Percentiles rank a stretch among this genome's conserved stretches.
These are phyloP conservation scores for Megalopta genalis DNA, from an alignment of 1,140 invertebrate genomes.

Conservation along the genomic window DNA sequence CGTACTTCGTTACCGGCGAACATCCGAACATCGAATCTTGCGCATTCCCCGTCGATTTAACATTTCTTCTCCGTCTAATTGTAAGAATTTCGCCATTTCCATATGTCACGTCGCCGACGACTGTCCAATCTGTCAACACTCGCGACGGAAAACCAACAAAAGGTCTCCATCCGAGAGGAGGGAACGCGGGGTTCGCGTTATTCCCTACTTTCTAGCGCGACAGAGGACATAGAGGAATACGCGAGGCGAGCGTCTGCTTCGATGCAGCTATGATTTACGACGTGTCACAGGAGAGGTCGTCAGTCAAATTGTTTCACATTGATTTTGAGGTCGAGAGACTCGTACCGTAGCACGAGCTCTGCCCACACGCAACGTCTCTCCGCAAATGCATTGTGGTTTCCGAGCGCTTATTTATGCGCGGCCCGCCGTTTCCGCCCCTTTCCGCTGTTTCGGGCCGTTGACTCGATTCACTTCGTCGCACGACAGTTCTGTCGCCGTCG, in stretches of 20 bases:
- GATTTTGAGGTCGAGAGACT: conserved; percentile 62
- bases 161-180: too few relatives aligned
- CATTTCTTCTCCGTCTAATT: not conserved
- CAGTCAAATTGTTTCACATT: conserved; percentile 65
- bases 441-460: conserved; percentile 64
- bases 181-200: not conserved
- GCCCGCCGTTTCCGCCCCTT: conserved; percentile 62
- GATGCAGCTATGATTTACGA: conserved; percentile 54
- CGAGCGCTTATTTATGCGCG: conserved; percentile 64
- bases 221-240: not conserved
- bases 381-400: conserved; percentile 63
- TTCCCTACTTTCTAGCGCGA: conserved; percentile 13
- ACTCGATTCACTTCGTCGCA: conserved; percentile 58
- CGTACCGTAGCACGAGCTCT: conserved; percentile 46
- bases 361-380: conserved; percentile 62
- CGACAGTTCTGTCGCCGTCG: conserved; percentile 46
- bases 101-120: not conserved
- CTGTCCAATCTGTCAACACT: not conserved
- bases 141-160: not conserved
- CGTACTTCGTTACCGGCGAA: too few relatives aligned
- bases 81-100: not conserved
- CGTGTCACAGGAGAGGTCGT: conserved; percentile 55
- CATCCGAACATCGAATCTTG: too few relatives aligned
- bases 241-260: conserved; percentile 25
- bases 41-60: too few relatives aligned